These are phyloP conservation scores for Morpho achilles DNA, from an alignment of 2,888 invertebrate species.

Conservation along the genomic window DNA sequence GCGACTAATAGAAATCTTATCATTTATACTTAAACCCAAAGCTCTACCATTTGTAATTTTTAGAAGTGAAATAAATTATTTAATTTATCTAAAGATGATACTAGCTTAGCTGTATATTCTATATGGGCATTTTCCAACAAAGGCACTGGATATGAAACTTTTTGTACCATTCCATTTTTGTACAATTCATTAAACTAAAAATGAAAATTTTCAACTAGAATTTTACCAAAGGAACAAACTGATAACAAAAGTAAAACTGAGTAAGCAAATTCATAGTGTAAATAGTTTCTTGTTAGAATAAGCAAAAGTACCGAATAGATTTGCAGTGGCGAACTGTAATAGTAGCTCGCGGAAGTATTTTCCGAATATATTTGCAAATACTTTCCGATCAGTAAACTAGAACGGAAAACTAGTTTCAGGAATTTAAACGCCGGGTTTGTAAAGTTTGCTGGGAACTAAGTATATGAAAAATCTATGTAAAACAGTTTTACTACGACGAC, in stretches of 20 bases:
- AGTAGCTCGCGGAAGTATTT: constrained; percentile 4
- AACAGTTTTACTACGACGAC: constrained; percentile 9
- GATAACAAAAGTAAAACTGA: neutral
- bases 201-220: too few species aligned
- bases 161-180: too few species aligned
- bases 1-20: too few species aligned
- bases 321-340: constrained; percentile 2
- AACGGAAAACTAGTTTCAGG: constrained; percentile 11
- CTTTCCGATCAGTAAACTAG: constrained; percentile 9
- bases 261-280: constrained; percentile 5
- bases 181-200: too few species aligned
- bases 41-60: too few species aligned
- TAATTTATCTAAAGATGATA: too few species aligned
- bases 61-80: too few species aligned
- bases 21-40: too few species aligned
- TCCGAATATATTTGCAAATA: constrained; percentile 16
- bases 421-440: constrained; percentile 9
- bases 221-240: neutral
- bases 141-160: too few species aligned
- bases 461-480: constrained; percentile 13
- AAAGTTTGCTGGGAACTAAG: constrained; percentile 7
- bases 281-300: constrained; percentile 5
- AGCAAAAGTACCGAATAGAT: constrained; percentile 11
- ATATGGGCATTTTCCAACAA: too few species aligned
- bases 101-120: too few species aligned